Base-by-base conservation (phyloP, 2,797 vertebrate species). In the Siniperca obscura region DNA sequence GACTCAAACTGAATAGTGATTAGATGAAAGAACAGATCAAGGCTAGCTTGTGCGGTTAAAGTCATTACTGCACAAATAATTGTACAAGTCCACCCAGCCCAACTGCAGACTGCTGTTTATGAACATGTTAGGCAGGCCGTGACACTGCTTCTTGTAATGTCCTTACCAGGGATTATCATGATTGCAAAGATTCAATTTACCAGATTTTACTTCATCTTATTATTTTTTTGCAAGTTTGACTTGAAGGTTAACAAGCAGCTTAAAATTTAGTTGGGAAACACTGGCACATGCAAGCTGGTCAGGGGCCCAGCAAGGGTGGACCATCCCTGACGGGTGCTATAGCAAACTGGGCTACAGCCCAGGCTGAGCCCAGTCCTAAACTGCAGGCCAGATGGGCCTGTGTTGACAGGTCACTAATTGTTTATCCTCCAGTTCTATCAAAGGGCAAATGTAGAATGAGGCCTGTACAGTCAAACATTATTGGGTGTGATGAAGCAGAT, bases 231-330 rank as follows among this genome's bases (percentile, higher is more conserved):
- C 76, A 61, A 62, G 68, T 68, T 80, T 90, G 82, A 86, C 70
- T 86, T 44, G 60, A 85, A 90, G 56, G 78, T 82, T 83, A 93
- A 91, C 84, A 91, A 87, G 69, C 83, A 80, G 78, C 65, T 88
- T 86, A 78, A 84, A 82, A 59, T 83, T 64, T 74, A 64, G 79
- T 81, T 88, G 65, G 65, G 85, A 89, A 90, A 87, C 17, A 30
- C 16, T 88, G 90, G 87, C 90, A 82, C 69, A 76, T 83, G 75
- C 70, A 70, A 80, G 86, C 27, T 67, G 76, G 70, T 81, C 64
- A 89, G 80, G 67, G 82, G 87, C 82, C 89, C 66, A 13, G 71
- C 10, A 36, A 82, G 86, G 83, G 67, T 64, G 64, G 89, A 91
- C 91, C 91, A 92, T 88, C 86, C 70, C 65, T 76, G 74, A 81